These are phyloP conservation scores for Hermodice carunculata DNA, from an alignment of 2,888 invertebrate species.

Conservation along the genomic window DNA sequence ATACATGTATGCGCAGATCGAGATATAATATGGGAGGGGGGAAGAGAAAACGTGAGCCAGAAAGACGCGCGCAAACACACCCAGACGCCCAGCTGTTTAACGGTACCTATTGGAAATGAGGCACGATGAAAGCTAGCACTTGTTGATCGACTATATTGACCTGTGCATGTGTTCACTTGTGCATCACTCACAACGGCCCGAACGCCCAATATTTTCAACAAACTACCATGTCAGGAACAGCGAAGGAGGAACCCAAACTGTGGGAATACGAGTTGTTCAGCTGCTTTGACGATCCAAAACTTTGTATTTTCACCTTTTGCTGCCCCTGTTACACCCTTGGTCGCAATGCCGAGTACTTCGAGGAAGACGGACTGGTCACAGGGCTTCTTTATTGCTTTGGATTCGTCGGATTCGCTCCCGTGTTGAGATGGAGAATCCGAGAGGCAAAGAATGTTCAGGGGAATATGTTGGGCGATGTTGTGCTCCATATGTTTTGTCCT, in stretches of 20 bases:
- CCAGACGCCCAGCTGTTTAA: no score
- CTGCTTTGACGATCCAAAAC: slow-evolving; percentile 30
- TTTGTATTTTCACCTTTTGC: slow-evolving; percentile 34
- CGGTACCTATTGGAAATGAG: no score
- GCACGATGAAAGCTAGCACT: no score
- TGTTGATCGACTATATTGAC: no score
- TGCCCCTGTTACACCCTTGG: slow-evolving; percentile 39
- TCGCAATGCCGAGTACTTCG: slow-evolving; percentile 33
- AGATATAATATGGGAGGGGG: no score
- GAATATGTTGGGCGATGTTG: slow-evolving; percentile 35
- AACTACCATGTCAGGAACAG: no score
- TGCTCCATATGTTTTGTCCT: slow-evolving; percentile 29
- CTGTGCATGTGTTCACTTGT: no score
- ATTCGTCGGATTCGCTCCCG: neutral
- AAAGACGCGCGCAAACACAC: no score
- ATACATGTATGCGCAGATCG: no score
- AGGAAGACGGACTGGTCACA: slow-evolving; percentile 33
- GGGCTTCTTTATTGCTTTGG: slow-evolving; percentile 28
- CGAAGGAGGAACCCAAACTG: slow-evolving; percentile 8
- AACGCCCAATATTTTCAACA: no score
- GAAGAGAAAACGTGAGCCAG: no score
- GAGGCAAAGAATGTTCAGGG: slow-evolving; percentile 31
- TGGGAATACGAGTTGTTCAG: slow-evolving; percentile 30
- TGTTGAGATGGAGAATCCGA: slow-evolving; percentile 38
- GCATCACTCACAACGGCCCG: no score